A percentile compares a stretch with the other conserved stretches of the same genome.
Conservation (phyloP, 2,888 invertebrate genomes). For the Nebria brevicollis region DNA sequence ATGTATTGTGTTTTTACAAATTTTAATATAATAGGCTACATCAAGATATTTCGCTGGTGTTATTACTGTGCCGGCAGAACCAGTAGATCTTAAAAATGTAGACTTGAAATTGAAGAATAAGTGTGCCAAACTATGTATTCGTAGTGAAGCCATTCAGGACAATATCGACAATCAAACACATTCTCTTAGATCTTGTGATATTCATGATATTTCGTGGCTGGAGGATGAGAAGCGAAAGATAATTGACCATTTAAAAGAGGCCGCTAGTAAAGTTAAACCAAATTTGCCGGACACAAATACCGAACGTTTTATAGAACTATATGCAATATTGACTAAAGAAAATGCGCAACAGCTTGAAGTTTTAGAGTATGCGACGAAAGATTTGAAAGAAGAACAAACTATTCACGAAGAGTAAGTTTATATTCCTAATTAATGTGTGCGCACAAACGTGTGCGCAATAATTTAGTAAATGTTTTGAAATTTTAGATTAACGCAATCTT, state of each 20-base stretch:
- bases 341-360: slow-evolving; percentile 8
- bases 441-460: too few species aligned
- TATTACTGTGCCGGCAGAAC: slow-evolving; percentile 21
- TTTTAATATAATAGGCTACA: slow-evolving; percentile 18
- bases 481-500: slow-evolving; percentile 28
- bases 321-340: slow-evolving; percentile 14
- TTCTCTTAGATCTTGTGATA: slow-evolving; percentile 17
- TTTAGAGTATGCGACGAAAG: background rate
- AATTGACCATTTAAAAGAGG: slow-evolving; percentile 9
- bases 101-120: slow-evolving; percentile 19
- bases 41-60: background rate
- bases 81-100: slow-evolving; percentile 11
- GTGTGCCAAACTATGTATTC: slow-evolving; percentile 4
- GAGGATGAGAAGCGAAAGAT: slow-evolving; percentile 26
- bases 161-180: background rate
- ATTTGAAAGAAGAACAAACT: slow-evolving; percentile 6
- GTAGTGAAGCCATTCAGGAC: background rate
- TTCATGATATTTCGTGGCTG: slow-evolving; percentile 26
- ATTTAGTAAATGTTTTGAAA: background rate
- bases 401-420: background rate
- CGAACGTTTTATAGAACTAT: slow-evolving; percentile 24
- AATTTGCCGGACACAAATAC: background rate
- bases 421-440: background rate
- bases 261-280: background rate
- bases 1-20: background rate